phyloP scores from a whole-genome alignment of 2,888 invertebrate species.

The Exephanes ischioxanthus region DNA sequence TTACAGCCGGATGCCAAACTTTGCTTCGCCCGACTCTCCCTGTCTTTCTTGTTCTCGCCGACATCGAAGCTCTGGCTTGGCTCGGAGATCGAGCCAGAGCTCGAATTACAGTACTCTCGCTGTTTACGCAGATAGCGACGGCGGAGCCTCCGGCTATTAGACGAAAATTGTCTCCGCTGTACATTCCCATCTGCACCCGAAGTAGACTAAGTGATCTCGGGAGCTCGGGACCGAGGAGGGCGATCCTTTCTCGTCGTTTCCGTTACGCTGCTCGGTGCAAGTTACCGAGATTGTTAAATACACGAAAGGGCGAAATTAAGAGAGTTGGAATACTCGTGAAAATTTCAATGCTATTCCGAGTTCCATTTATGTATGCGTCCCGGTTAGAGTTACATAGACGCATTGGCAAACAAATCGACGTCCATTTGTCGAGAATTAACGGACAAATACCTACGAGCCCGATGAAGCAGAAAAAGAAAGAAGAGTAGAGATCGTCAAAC shows the following conservation, averaged over 20 bases:
- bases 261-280: neutral
- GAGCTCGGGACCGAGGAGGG: neutral
- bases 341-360: neutral
- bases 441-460: neutral
- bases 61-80: neutral
- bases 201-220: neutral
- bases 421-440: constrained; percentile 39
- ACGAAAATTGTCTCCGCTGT: constrained; percentile 1
- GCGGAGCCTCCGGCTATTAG: constrained; percentile 14
- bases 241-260: neutral
- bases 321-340: neutral
- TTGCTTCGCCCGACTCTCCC: constrained; percentile 10
- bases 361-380: neutral
- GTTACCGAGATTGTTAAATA: neutral
- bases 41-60: neutral
- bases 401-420: constrained; percentile 26
- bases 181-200: neutral
- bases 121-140: constrained; percentile 25
- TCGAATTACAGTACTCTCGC: constrained; percentile 29
- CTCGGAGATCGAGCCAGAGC: constrained; percentile 1
- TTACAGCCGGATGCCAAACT: constrained; percentile 57
- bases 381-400: neutral
- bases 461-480: neutral
- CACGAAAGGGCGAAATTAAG: neutral
- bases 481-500: constrained; percentile 17